phyloP scores from a whole-genome alignment of 2,797 vertebrate genomes.

The Schizopygopsis malacanthus region DNA sequence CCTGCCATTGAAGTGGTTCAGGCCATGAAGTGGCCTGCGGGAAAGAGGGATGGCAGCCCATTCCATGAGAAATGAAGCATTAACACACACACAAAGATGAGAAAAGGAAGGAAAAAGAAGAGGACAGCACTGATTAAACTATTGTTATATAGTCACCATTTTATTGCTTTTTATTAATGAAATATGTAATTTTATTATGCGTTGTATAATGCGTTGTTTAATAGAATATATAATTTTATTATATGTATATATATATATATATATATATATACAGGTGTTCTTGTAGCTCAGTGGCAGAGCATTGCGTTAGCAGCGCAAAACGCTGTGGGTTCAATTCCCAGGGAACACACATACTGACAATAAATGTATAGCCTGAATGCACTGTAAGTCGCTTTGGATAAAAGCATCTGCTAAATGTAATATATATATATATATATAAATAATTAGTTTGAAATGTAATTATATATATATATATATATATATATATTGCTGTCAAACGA shows the following conservation, averaged over 20 bases:
- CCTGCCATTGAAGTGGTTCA: constrained; percentile 72
- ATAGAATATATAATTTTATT: too few relatives aligned
- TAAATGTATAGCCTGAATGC: too few relatives aligned
- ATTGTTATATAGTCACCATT: background rate
- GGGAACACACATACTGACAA: too few relatives aligned
- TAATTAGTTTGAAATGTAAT: too few relatives aligned
- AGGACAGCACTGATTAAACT: constrained; percentile 3
- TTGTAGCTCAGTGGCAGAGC: too few relatives aligned
- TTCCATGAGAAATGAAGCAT: constrained; percentile 56
- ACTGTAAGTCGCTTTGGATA: too few relatives aligned
- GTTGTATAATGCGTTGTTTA: too few relatives aligned
- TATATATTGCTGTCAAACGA: too few relatives aligned
- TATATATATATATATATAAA: too few relatives aligned
- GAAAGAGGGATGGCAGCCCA: constrained; percentile 38
- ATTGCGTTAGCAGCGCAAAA: too few relatives aligned
- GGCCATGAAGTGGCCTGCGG: constrained; percentile 62
- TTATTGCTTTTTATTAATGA: background rate
- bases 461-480: background rate
- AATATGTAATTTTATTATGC: background rate
- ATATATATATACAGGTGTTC: background rate
- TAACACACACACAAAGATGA: constrained; percentile 44
- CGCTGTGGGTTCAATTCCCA: too few relatives aligned
- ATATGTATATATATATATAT: background rate
- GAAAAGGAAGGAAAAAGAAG: constrained; percentile 9
- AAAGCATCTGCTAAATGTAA: too few relatives aligned